These are phyloP conservation scores for Torymus texanus DNA, from an alignment of 2,888 invertebrate genomes.

Conservation along the genomic window DNA sequence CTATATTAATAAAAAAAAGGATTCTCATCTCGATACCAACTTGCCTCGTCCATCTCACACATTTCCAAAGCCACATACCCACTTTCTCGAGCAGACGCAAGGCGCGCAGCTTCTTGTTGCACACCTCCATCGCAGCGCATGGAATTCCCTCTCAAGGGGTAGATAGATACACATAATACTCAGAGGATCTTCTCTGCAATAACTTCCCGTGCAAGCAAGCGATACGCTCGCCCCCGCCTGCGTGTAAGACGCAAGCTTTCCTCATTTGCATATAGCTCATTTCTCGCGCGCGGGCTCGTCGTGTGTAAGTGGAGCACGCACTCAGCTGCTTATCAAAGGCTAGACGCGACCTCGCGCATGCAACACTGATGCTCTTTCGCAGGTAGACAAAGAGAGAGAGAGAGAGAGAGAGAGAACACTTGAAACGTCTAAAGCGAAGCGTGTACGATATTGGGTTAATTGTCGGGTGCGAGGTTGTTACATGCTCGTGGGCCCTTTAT, in stretches of 20 bases:
- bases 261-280: not conserved
- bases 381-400: not conserved
- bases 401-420: not conserved
- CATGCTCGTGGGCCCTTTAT: not conserved
- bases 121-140: not conserved
- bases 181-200: not conserved
- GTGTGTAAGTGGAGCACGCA: not conserved
- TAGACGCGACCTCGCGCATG: not conserved
- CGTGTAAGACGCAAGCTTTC: too few species aligned
- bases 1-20: too few species aligned
- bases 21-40: too few species aligned
- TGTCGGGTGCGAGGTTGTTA: not conserved
- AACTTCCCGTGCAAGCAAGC: not conserved
- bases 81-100: too few species aligned
- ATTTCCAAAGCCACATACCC: too few species aligned
- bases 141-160: not conserved
- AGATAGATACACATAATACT: too few species aligned
- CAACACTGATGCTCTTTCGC: conserved; percentile 7
- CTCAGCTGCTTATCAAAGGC: not conserved
- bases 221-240: not conserved
- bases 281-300: not conserved
- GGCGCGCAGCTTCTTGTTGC: not conserved
- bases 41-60: too few species aligned
- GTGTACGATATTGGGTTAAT: conserved; percentile 3
- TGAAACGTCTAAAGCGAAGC: conserved; percentile 1